Base-by-base conservation (phyloP, 2,113 vertebrate genomes). In the Odocoileus hemionus region DNA sequence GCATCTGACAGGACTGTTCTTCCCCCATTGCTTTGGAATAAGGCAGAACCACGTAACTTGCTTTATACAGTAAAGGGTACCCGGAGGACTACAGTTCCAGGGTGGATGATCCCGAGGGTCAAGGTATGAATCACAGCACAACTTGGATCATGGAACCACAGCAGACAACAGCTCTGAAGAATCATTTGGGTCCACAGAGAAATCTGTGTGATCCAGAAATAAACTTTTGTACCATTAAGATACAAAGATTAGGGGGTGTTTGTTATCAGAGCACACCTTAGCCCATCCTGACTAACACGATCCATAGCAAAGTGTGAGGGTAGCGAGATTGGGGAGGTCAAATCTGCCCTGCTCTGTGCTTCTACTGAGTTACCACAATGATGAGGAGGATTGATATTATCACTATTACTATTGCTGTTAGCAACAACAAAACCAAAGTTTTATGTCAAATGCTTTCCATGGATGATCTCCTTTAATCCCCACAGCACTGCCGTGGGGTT, bases 261-360 rank as follows among this genome's bases (percentile, higher is more conserved):
- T 91, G 76, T 96, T 84, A 96, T 28, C 13, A 7, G 43, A 74
- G 33, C 64, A 19, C 57, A 85, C 80, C 28, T 93, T 36, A 43
- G 52, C 12, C 74, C 45, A 60, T 33, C 21, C 89, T 90, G 74
- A 82, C 47, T 57, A 21, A 39, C 11, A 61, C 2, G 17, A n/a
- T 11, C 19, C 54, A 14, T 4, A 76, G 33, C 26, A 57, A 70
- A 90, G n/a, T 0, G 0, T 4, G 13, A 93, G 36, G 7, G 1
- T 13, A 47, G 16, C 30, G 30, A 10, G 36, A 16, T 1, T 2
- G 43, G 2, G 13, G 50, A 39, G 36, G 33, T 36, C 17, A 1
- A 25, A 19, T 14, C 16, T 60, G 30, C 30, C 36, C 54, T 85
- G 50, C 13, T 50, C 36, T 79, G 25, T 30, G 26, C 45, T 82